Percentiles rank a stretch among this genome's conserved stretches.
Conservation (phyloP, 2,888 invertebrate species). For the Clivina fossor region DNA sequence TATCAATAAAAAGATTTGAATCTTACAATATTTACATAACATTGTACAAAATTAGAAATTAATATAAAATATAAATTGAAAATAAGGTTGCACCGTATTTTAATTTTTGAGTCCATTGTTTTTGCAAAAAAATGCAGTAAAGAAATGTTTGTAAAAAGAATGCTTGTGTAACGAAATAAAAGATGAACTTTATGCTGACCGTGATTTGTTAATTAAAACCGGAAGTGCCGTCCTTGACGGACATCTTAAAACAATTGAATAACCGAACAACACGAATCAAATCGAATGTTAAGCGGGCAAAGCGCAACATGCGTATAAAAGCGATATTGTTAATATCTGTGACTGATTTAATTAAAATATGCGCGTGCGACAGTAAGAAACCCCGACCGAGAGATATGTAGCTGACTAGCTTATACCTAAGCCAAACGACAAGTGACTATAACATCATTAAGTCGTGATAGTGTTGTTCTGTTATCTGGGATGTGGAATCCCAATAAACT, state of each 20-base stretch:
- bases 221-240: not conserved
- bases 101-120: too few species aligned
- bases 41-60: too few species aligned
- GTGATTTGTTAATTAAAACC: not conserved
- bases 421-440: constrained; percentile 56
- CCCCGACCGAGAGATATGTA: constrained; percentile 50
- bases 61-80: too few species aligned
- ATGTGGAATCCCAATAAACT: constrained; percentile 44
- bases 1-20: too few species aligned
- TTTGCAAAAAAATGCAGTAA: too few species aligned
- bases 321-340: constrained; percentile 57
- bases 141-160: too few species aligned
- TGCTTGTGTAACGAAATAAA: too few species aligned
- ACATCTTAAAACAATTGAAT: constrained; percentile 23
- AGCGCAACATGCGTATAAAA: constrained; percentile 42
- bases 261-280: too few species aligned
- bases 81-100: too few species aligned
- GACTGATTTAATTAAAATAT: constrained; percentile 56
- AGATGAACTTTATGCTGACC: too few species aligned
- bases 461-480: constrained; percentile 55
- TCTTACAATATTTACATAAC: too few species aligned
- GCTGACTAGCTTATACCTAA: constrained; percentile 56
- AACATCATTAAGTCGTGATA: constrained; percentile 57
- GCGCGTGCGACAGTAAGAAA: constrained; percentile 43
- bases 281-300: not conserved